Percentiles rank a stretch among this genome's conserved stretches.
phyloP scores from a whole-genome alignment of 2,113 vertebrate species.

The Calyptomena viridis region DNA sequence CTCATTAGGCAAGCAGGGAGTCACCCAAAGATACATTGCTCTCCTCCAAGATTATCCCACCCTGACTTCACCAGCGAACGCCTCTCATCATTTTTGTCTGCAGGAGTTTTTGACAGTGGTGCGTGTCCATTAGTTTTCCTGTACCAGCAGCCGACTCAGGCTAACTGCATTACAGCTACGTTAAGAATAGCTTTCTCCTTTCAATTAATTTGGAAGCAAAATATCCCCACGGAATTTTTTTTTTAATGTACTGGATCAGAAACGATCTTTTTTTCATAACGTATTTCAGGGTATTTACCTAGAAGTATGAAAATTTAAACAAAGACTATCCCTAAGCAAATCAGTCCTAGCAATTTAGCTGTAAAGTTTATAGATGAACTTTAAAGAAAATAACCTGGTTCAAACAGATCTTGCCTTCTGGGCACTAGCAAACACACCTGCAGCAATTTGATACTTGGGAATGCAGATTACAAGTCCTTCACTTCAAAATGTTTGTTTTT shows the following conservation, averaged over 20 bases:
- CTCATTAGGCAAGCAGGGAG: background rate
- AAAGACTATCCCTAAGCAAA: slow-evolving; percentile 15
- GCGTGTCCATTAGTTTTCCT: background rate
- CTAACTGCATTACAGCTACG: background rate
- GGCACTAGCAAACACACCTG: slow-evolving; percentile 66
- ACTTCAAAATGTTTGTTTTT: slow-evolving; percentile 69
- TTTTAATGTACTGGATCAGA: background rate
- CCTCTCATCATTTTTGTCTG: background rate
- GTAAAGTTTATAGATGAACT: slow-evolving; percentile 57
- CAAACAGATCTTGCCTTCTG: slow-evolving; percentile 61
- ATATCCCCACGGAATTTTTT: background rate
- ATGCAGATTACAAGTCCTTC: slow-evolving; percentile 66
- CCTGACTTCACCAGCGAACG: background rate
- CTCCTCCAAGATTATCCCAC: slow-evolving; percentile 9
- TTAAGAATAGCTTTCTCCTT: background rate
- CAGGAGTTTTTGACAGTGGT: slow-evolving; percentile 22
- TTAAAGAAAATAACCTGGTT: slow-evolving; percentile 66
- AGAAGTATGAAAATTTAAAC: background rate
- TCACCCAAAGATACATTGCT: background rate
- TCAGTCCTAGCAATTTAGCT: background rate
- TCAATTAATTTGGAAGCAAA: background rate
- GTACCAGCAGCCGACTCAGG: background rate
- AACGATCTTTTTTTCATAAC: background rate
- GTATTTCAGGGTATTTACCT: background rate
- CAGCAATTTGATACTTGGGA: slow-evolving; percentile 69